phyloP scores from a whole-genome alignment of 1,140 invertebrate species.

The Ceratitis capitata region DNA sequence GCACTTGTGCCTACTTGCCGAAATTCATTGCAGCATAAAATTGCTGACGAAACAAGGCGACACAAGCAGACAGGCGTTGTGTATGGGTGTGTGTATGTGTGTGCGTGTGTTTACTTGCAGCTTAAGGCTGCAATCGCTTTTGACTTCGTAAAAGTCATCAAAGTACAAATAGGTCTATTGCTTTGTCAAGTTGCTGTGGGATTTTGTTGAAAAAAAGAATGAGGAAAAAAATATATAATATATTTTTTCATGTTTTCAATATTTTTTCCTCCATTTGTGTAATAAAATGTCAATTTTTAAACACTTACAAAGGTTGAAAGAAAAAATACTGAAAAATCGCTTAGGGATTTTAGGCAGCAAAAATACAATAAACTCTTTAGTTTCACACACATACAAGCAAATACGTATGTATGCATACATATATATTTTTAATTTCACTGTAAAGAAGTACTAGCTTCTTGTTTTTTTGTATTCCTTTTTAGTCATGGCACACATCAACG shows the following conservation, averaged over 20 bases:
- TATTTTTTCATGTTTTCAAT: not conserved
- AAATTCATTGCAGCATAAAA: slow-evolving; percentile 26
- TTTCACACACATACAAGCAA: too few relatives aligned
- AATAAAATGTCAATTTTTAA: slow-evolving; percentile 28
- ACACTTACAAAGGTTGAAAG: not conserved
- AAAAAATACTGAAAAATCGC: not conserved
- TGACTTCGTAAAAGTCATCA: not conserved
- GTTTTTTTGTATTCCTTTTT: not conserved
- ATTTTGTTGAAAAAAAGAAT: not conserved
- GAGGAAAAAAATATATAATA: too few relatives aligned
- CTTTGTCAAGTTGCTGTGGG: slow-evolving; percentile 8
- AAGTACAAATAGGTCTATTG: slow-evolving; percentile 23
- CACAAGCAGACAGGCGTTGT: not conserved
- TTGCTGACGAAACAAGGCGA: not conserved
- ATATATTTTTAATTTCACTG: not conserved
- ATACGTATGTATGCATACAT: too few relatives aligned
- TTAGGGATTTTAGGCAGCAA: not conserved
- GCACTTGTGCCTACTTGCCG: slow-evolving; percentile 33
- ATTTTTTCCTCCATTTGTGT: not conserved
- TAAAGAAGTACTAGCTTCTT: not conserved
- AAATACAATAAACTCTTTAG: not conserved
- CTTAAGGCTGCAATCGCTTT: not conserved
- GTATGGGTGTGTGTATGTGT: not conserved
- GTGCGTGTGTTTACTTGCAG: not conserved
- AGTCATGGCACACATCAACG: not conserved